These are phyloP conservation scores for Phrynocephalus versicolor DNA, from an alignment of 2,113 vertebrate genomes.

Conservation along the genomic window DNA sequence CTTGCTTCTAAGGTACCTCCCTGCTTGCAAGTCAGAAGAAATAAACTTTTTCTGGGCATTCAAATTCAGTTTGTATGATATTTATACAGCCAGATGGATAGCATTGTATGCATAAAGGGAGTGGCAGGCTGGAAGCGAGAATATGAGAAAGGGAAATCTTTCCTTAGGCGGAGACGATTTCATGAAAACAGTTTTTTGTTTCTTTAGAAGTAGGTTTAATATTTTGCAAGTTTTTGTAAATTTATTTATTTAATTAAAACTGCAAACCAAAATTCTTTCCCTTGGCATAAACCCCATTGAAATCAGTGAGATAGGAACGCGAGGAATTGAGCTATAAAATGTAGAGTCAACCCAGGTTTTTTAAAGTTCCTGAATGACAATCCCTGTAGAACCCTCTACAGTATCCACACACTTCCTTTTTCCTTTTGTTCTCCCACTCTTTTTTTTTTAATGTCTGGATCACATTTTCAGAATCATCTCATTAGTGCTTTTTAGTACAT, in stretches of 20 bases:
- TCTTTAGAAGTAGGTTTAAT: background rate
- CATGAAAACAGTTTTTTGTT: background rate
- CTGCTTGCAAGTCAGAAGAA: no score
- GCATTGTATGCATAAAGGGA: background rate
- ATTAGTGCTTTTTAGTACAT: background rate
- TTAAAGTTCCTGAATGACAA: background rate
- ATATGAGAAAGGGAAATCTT: background rate
- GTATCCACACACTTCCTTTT: background rate
- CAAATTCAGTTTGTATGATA: background rate
- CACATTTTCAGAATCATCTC: slow-evolving; percentile 1
- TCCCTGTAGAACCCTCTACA: background rate
- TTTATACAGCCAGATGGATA: background rate
- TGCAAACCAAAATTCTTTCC: background rate
- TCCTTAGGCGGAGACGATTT: background rate
- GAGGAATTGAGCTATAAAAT: no score
- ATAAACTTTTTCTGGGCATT: no score
- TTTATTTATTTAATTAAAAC: background rate
- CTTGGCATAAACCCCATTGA: background rate
- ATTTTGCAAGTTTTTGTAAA: background rate
- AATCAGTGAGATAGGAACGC: background rate
- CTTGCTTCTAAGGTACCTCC: no score
- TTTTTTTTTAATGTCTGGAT: background rate
- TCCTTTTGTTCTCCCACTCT: background rate
- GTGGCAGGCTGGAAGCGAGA: background rate
- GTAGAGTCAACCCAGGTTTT: background rate